phyloP scores from a whole-genome alignment of 1,140 invertebrate species.

The Sycophaga agraensis region DNA sequence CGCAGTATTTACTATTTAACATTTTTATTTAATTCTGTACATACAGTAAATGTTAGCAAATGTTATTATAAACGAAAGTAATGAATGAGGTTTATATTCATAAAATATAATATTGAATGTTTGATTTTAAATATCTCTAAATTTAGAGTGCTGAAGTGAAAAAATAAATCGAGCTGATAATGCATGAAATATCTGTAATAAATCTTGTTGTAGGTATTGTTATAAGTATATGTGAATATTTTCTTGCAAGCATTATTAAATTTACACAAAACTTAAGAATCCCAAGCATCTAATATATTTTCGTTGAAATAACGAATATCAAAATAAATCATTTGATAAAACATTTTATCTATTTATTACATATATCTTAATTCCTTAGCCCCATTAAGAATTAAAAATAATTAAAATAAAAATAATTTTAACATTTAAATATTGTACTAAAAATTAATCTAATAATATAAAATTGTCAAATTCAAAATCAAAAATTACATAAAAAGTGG shows the following conservation, averaged over 20 bases:
- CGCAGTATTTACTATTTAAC: slow-evolving; percentile 28
- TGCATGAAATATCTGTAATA: slow-evolving; percentile 10
- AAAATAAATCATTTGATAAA: slow-evolving; percentile 17
- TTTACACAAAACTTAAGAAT: slow-evolving; percentile 5
- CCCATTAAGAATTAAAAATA: no score
- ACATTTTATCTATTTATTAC: slow-evolving; percentile 1
- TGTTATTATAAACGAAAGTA: slow-evolving; percentile 25
- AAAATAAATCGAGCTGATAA: background rate
- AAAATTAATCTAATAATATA: no score
- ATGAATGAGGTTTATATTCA: background rate
- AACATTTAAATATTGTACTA: no score
- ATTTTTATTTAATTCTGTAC: slow-evolving; percentile 26
- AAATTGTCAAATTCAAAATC: no score
- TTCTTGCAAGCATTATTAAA: slow-evolving; percentile 20
- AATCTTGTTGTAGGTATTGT: slow-evolving; percentile 21
- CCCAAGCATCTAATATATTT: slow-evolving; percentile 24
- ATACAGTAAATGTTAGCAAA: slow-evolving; percentile 29
- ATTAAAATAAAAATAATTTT: no score
- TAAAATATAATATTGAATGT: slow-evolving; percentile 6
- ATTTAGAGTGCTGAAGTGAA: slow-evolving; percentile 6
- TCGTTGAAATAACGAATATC: slow-evolving; percentile 10
- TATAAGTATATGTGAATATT: slow-evolving; percentile 30
- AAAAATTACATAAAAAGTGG: no score
- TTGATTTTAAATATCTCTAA: slow-evolving; percentile 17
- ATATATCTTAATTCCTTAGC: no score